Evolutionary conservation across 2,797 vertebrate species (phyloP).

Genomic region (Neopelma chrysocephalum): DNA sequence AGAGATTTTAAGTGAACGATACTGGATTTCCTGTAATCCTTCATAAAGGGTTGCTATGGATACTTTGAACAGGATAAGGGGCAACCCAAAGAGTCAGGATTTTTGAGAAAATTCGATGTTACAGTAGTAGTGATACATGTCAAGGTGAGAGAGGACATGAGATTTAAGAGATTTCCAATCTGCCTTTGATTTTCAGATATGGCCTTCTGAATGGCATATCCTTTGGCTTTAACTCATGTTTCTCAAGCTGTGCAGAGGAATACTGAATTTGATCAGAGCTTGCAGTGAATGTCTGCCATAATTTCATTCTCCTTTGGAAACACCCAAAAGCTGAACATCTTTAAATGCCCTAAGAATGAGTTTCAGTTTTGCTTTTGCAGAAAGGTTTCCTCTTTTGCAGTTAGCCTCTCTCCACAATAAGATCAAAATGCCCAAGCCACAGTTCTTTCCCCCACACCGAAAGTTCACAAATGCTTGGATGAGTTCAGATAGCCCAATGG

Average conservation of each 20-base stretch:
- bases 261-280: constrained; percentile 12
- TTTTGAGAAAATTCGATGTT: constrained; percentile 37
- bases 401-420: neutral
- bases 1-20: constrained; percentile 29
- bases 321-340: neutral
- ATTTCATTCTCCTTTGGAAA: constrained; percentile 7
- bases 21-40: constrained; percentile 15
- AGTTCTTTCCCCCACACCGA: neutral
- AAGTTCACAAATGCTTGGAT: neutral
- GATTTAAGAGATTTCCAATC: constrained; percentile 44
- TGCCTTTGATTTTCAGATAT: constrained; percentile 50
- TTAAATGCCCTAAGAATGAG: neutral
- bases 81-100: neutral
- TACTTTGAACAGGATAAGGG: constrained; percentile 42
- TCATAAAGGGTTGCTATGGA: constrained; percentile 49
- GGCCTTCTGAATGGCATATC: constrained; percentile 7
- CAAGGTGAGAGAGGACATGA: constrained; percentile 27
- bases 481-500: neutral
- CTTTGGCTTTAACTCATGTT: constrained; percentile 24
- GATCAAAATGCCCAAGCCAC: neutral
- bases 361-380: neutral
- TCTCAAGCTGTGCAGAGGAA: constrained; percentile 2
- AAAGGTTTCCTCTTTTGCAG: neutral
- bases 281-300: neutral
- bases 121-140: constrained; percentile 5